Conservation (phyloP, 2,888 invertebrate species). For the Ethmia dodecea region DNA sequence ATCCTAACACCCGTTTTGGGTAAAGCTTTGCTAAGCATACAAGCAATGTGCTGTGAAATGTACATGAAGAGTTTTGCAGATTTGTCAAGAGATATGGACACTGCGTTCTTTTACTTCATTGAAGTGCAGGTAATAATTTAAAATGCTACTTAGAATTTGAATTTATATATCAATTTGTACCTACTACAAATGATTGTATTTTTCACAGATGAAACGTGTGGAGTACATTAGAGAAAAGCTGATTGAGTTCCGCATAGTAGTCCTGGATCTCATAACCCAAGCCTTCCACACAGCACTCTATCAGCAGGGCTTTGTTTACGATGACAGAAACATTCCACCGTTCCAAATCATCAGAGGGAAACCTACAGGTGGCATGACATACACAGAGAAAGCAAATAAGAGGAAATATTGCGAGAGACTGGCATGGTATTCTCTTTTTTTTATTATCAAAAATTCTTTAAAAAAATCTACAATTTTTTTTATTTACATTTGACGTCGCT, state of each 20-base stretch:
- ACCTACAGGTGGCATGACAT: constrained; percentile 85
- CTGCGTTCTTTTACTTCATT: constrained; percentile 81
- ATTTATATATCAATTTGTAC: background rate
- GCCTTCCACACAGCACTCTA: constrained; percentile 87
- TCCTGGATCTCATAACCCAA: constrained; percentile 65
- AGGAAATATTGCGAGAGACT: constrained; percentile 87
- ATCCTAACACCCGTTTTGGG: constrained; percentile 84
- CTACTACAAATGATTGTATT: background rate
- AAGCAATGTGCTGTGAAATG: constrained; percentile 82
- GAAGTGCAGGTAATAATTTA: constrained; percentile 75
- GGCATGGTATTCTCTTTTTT: constrained; percentile 79
- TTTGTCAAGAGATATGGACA: constrained; percentile 62
- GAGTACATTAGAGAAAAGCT: constrained; percentile 52
- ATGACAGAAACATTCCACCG: constrained; percentile 79
- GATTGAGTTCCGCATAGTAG: constrained; percentile 50
- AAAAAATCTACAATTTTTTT: background rate
- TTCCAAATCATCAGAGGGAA: constrained; percentile 74
- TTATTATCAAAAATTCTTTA: no score
- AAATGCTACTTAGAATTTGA: background rate
- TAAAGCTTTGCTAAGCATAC: constrained; percentile 83
- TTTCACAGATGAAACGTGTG: constrained; percentile 65
- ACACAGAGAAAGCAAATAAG: constrained; percentile 91
- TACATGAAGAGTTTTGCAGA: constrained; percentile 80
- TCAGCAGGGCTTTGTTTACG: constrained; percentile 86
- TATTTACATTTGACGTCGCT: background rate